A percentile compares a stretch with the other conserved stretches of the same genome.
phyloP scores from a whole-genome alignment of 2,113 vertebrate genomes.

The Colistium nudipinnis region DNA sequence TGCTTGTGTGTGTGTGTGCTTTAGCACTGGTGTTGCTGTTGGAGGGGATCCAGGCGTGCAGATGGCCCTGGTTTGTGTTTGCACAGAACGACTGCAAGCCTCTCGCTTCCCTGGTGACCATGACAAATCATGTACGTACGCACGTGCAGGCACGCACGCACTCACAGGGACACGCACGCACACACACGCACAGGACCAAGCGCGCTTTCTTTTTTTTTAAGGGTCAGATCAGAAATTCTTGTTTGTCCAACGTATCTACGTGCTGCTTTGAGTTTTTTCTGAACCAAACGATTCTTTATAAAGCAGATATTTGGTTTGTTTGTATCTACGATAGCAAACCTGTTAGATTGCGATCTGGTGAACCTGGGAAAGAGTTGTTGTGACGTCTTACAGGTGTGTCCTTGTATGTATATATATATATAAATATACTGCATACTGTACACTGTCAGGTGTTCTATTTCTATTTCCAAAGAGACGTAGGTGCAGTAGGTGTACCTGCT shows the following conservation, averaged over 20 bases:
- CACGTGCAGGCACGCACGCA: no score
- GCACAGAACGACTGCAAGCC: constrained; percentile 67
- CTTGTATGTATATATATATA: background rate
- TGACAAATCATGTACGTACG: constrained; percentile 49
- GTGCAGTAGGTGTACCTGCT: constrained; percentile 37
- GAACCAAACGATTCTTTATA: constrained; percentile 4
- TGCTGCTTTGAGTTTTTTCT: constrained; percentile 5
- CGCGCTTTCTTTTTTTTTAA: constrained; percentile 17
- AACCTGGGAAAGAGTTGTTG: constrained; percentile 1
- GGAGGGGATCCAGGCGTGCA: constrained; percentile 74
- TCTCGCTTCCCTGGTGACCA: constrained; percentile 68
- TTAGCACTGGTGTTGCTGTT: constrained; percentile 67
- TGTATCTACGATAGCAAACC: constrained; percentile 8
- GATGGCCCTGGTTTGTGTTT: constrained; percentile 78
- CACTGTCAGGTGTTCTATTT: constrained; percentile 25
- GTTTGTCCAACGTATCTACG: background rate
- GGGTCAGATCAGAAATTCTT: constrained; percentile 12
- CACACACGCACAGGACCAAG: background rate
- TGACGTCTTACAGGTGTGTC: constrained; percentile 55
- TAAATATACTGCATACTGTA: no score
- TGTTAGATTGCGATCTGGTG: background rate
- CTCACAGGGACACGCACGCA: background rate
- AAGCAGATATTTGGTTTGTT: background rate
- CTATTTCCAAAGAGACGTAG: constrained; percentile 9
- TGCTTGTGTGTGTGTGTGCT: constrained; percentile 48